Percentiles rank a stretch among this genome's conserved stretches.
Conservation (phyloP, 1,140 invertebrate genomes). For the Heterodera carotae region DNA sequence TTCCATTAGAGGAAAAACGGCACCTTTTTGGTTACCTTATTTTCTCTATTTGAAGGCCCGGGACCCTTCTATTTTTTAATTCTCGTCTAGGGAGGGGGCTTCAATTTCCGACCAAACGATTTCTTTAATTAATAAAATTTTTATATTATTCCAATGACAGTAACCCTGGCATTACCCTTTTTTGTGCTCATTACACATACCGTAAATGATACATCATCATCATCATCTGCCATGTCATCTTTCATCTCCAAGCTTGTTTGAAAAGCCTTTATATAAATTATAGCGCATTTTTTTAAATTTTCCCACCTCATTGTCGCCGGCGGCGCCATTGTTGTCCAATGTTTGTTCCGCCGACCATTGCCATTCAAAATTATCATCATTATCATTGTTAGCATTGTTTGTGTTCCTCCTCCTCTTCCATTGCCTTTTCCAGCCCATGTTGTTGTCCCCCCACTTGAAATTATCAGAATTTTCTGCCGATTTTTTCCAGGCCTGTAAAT, state of each 20-base stretch:
- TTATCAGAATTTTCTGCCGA: neutral
- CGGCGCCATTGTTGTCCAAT: neutral
- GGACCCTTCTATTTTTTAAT: too few relatives aligned
- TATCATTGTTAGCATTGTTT: neutral
- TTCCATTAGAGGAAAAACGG: too few relatives aligned
- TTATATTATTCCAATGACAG: too few relatives aligned
- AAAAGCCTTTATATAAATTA: neutral
- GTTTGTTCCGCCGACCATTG: neutral
- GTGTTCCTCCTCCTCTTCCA: neutral
- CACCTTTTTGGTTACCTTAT: too few relatives aligned
- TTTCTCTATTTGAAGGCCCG: too few relatives aligned
- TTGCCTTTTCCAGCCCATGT: neutral
- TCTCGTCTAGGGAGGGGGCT: too few relatives aligned
- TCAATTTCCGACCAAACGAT: too few relatives aligned
- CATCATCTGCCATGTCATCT: neutral
- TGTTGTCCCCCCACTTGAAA: neutral
- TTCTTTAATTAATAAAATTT: neutral
- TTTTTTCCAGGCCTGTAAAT: neutral
- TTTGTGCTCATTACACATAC: too few relatives aligned
- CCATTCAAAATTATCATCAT: neutral
- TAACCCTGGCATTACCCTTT: too few relatives aligned
- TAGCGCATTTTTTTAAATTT: slow-evolving; percentile 3
- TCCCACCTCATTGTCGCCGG: neutral
- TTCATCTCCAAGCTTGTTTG: too few relatives aligned
- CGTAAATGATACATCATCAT: neutral